Evolutionary conservation across 2,113 vertebrate genomes (phyloP), one percentile per base, ranked within the genome.

Genomic region (Promerops cafer): DNA sequence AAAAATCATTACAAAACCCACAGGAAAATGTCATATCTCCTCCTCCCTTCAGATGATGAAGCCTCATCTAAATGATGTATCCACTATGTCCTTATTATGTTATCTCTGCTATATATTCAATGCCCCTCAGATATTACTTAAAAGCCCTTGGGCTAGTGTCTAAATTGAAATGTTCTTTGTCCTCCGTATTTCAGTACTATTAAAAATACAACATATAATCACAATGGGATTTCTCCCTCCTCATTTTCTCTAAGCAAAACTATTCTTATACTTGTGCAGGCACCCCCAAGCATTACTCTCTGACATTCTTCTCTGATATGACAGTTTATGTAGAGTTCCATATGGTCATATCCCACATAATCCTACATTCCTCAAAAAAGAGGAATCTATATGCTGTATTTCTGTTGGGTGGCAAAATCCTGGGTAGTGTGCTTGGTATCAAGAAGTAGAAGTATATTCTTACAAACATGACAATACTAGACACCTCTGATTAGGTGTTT

Each of bases 141-240:
- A 95, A 59, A 91, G 10, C 75, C 61, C 83, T 33, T 45, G 61
- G 69, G 66, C n/a, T 87, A n/a, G 35, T 87, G 39, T 61, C 56
- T 89, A 94, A 96, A 96, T 45, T 56, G 28, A 95, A 97, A 97
- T 78, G 64, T 49, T 80, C 90, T 37, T 22, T 79, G 76, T 47
- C 31, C 42, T 87, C 39, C 16, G 4, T 54, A 87, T 79, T 94
- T 94, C 88, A 44, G 68, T 45, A 87, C 39, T 84, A 93, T 57
- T 82, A 68, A 76, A 94, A 97, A 96, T 85, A 90, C 20, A 87
- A 18, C 24, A 11, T 81, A 44, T 71, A 60, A 23, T 70, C 70
- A 81, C 35, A 85, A 88, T 5, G 70, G 39, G 81, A 93, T 54
- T 89, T 83, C 69, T 65, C 24, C 33, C 28, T 87, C 17, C 30